Conservation (phyloP, 2,888 invertebrate genomes). For the Tanytarsus gracilentus region DNA sequence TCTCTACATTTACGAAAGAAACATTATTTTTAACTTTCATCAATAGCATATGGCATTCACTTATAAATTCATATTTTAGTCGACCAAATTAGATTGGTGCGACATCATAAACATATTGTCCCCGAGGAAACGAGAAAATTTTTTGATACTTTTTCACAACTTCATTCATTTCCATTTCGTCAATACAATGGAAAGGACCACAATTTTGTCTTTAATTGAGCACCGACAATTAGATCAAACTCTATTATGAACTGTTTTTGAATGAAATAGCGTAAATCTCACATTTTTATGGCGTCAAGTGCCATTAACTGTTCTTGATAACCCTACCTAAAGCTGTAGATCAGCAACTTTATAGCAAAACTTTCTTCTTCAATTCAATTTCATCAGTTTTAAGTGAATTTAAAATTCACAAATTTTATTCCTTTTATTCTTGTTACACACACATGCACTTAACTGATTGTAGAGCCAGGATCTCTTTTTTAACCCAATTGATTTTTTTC, state of each 20-base stretch:
- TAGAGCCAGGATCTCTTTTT: neutral
- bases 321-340: constrained; percentile 1
- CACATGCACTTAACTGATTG: neutral
- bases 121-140: constrained; percentile 24
- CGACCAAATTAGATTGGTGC: neutral
- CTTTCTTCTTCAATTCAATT: constrained; percentile 22
- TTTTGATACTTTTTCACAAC: constrained; percentile 26
- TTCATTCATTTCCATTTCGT: constrained; percentile 26
- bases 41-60: neutral
- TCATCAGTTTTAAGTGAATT: too few species aligned
- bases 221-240: neutral
- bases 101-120: neutral
- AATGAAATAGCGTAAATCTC: constrained; percentile 27
- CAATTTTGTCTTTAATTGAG: neutral
- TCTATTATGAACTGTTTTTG: neutral
- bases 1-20: neutral
- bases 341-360: constrained; percentile 27
- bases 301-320: constrained; percentile 1
- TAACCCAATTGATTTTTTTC: neutral
- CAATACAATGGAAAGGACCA: constrained; percentile 9
- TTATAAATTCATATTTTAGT: neutral
- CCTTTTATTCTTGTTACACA: too few species aligned
- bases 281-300: neutral
- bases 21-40: neutral
- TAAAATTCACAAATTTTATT: too few species aligned